A percentile compares a stretch with the other conserved stretches of the same genome.
Conservation (phyloP, 2,113 vertebrate species). For the Gymnorhina tibicen region DNA sequence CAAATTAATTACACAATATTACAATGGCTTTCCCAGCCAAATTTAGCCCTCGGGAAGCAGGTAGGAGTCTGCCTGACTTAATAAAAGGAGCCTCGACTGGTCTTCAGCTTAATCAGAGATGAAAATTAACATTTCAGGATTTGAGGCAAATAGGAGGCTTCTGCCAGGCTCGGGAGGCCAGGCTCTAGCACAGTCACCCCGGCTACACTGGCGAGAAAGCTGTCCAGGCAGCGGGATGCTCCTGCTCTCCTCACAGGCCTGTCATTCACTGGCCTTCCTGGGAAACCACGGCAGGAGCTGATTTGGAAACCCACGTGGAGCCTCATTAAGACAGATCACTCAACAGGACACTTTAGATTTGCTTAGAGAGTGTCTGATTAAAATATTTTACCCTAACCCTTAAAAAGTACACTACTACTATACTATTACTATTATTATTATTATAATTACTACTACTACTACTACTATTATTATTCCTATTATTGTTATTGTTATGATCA, state of each 20-base stretch:
- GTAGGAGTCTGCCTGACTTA: slow-evolving; percentile 3
- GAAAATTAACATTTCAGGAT: neutral
- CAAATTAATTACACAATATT: slow-evolving; percentile 46
- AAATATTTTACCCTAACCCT: neutral
- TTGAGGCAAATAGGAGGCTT: neutral
- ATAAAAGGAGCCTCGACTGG: neutral
- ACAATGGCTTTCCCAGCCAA: neutral
- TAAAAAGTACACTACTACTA: neutral
- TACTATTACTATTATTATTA: neutral
- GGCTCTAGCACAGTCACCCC: neutral
- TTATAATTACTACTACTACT: fast-evolving
- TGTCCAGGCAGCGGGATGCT: neutral
- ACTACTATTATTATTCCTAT: fast-evolving
- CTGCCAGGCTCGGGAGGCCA: neutral
- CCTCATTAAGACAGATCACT: neutral
- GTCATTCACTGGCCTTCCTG: neutral
- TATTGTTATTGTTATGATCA: neutral
- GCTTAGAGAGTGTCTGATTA: neutral
- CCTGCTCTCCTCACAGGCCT: neutral
- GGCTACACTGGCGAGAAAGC: neutral
- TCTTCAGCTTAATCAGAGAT: neutral
- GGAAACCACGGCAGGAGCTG: neutral
- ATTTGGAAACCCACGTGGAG: neutral
- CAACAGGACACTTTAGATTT: neutral
- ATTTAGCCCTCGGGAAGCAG: slow-evolving; percentile 17